phyloP scores from a whole-genome alignment of 2,888 invertebrate genomes.

The Agrotis ipsilon region DNA sequence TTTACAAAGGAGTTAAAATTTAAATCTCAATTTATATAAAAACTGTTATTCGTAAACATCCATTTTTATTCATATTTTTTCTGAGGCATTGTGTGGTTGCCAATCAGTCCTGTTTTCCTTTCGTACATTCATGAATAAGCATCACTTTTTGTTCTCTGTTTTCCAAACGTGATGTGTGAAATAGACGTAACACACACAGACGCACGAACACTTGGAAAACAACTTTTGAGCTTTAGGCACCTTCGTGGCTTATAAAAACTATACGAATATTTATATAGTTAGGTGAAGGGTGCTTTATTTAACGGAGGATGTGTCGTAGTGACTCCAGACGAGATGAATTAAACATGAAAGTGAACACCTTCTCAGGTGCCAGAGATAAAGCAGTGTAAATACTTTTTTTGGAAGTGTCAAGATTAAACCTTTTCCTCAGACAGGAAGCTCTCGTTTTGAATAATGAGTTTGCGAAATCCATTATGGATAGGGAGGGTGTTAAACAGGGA shows the following conservation, averaged over 20 bases:
- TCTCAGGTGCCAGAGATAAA: conserved; percentile 37
- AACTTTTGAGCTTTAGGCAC: conserved; percentile 40
- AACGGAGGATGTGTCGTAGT: conserved; percentile 39
- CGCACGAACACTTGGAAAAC: conserved; percentile 35
- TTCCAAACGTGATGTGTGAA: conserved; percentile 33
- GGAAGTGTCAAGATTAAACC: conserved; percentile 60
- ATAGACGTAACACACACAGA: conserved; percentile 11
- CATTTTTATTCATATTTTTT: background rate
- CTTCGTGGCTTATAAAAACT: conserved; percentile 51
- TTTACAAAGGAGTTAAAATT: conserved; percentile 3
- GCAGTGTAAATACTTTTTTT: conserved; percentile 46
- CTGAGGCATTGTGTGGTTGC: conserved; percentile 30
- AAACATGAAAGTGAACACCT: conserved; percentile 59
- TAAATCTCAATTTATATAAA: conserved; percentile 9
- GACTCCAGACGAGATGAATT: conserved; percentile 56
- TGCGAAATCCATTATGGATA: conserved; percentile 59
- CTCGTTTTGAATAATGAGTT: conserved; percentile 61
- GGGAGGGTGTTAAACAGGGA: conserved; percentile 32
- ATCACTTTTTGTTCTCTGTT: conserved; percentile 41
- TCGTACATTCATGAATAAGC: conserved; percentile 45
- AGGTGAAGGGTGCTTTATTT: conserved; percentile 52
- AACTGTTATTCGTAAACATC: conserved; percentile 1
- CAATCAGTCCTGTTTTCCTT: conserved; percentile 50
- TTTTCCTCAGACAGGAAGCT: conserved; percentile 47
- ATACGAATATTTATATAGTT: conserved; percentile 53